Evolutionary conservation across 2,888 invertebrate genomes (phyloP).

Genomic region (Atherix ibis): DNA sequence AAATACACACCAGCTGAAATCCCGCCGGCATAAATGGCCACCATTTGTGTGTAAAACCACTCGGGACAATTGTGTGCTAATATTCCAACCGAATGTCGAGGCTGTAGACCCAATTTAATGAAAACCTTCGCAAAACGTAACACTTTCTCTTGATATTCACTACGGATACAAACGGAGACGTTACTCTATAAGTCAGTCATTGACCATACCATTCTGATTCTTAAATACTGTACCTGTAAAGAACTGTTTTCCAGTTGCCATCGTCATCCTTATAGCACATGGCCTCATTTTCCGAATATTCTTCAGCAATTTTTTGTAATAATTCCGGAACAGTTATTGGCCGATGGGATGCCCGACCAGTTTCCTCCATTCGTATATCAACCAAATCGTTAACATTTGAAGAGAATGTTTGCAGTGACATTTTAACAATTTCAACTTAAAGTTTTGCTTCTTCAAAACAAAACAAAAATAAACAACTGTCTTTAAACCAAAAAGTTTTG

Average conservation of each 20-base stretch:
- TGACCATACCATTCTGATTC: too few species aligned
- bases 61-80: conserved; percentile 82
- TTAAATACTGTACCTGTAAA: conserved; percentile 48
- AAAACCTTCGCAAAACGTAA: conserved; percentile 64
- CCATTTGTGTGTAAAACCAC: conserved; percentile 76
- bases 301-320: conserved; percentile 40
- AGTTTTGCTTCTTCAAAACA: too few species aligned
- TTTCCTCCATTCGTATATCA: conserved; percentile 39
- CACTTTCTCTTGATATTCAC: conserved; percentile 57
- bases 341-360: conserved; percentile 35
- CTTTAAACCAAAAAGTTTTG: too few species aligned
- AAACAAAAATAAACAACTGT: too few species aligned
- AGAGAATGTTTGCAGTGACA: too few species aligned
- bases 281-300: conserved; percentile 47
- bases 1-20: conserved; percentile 78
- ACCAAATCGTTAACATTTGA: too few species aligned
- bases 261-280: conserved; percentile 41
- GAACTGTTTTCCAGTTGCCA: conserved; percentile 41
- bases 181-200: too few species aligned
- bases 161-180: too few species aligned
- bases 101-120: conserved; percentile 57
- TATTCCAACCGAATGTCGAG: conserved; percentile 65
- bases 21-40: conserved; percentile 74
- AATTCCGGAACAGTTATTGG: conserved; percentile 60
- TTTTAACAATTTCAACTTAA: too few species aligned